Evolutionary conservation across 2,888 invertebrate species (phyloP).

Genomic region (Frankliniella fusca): DNA sequence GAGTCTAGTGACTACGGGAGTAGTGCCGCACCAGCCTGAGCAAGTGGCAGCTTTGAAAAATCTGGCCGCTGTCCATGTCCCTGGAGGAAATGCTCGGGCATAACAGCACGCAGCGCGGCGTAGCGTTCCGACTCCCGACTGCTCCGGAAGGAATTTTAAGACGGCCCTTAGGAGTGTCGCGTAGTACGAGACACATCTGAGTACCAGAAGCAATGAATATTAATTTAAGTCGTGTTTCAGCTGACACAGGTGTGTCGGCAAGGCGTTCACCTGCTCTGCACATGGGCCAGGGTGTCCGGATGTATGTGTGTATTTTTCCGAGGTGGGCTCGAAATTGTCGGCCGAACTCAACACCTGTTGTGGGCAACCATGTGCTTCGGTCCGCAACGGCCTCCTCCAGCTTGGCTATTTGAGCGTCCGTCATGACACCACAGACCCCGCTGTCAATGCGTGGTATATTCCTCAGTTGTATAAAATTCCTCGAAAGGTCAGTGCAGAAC

Average conservation of each 20-base stretch:
- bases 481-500: background rate
- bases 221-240: background rate
- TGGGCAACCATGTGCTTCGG: background rate
- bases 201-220: background rate
- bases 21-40: no score
- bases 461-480: background rate
- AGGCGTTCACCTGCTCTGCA: background rate
- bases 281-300: no score
- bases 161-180: background rate
- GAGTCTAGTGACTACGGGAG: background rate
- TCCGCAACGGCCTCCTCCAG: background rate
- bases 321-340: background rate
- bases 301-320: background rate
- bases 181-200: background rate
- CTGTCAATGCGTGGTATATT: background rate
- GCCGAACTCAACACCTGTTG: background rate
- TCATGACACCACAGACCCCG: background rate
- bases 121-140: background rate
- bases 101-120: background rate
- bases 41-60: no score
- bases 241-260: background rate
- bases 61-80: no score
- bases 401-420: background rate
- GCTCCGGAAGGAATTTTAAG: background rate
- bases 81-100: no score